phyloP scores from a whole-genome alignment of 2,888 invertebrate species.

The Acanthoscelides obtectus region DNA sequence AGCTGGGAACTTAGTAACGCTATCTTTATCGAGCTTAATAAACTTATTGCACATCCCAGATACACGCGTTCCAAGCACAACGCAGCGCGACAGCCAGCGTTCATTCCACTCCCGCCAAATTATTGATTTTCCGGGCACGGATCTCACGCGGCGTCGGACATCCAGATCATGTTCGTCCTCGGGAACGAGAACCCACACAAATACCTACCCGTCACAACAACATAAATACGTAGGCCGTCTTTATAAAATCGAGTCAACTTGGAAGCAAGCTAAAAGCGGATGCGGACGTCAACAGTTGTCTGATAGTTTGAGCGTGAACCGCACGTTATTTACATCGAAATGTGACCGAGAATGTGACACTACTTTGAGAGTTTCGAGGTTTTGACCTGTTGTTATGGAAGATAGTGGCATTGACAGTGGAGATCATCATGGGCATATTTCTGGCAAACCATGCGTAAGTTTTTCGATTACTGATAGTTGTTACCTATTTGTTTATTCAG shows the following conservation, averaged over 20 bases:
- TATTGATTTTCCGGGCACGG: neutral
- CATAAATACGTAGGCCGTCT: neutral
- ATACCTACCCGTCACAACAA: neutral
- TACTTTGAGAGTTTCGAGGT: neutral
- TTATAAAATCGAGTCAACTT: neutral
- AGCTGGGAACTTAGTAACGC: too few species aligned
- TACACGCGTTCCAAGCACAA: neutral
- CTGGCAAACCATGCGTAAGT: slow-evolving; percentile 34
- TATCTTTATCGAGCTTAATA: too few species aligned
- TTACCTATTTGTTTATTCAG: too few species aligned
- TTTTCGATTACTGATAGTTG: neutral
- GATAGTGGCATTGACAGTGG: slow-evolving; percentile 53
- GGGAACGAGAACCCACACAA: neutral
- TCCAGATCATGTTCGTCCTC: neutral
- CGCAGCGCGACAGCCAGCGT: neutral
- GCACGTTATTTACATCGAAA: neutral
- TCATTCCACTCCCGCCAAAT: neutral
- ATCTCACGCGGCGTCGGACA: neutral
- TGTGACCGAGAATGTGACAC: neutral
- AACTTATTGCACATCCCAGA: too few species aligned
- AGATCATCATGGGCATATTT: slow-evolving; percentile 46
- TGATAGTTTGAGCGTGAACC: neutral
- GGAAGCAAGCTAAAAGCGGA: slow-evolving; percentile 1
- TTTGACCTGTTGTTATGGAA: slow-evolving; percentile 41
- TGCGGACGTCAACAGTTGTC: slow-evolving; percentile 1